Base-by-base conservation (phyloP, 2,888 invertebrate species). In the Drosophila meridiana region DNA sequence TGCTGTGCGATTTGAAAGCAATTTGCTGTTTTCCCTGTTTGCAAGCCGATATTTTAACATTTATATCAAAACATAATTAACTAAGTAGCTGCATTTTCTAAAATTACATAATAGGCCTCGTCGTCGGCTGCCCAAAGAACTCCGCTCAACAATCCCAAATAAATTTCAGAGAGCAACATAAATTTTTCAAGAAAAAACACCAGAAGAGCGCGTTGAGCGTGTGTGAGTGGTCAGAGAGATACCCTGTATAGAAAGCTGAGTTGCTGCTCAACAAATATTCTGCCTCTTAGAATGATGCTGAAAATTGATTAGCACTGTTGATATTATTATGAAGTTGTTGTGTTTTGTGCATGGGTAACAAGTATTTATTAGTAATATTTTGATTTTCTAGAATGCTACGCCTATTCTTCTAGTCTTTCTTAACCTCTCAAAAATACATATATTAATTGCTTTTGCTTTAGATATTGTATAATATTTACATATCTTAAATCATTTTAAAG, bases 11-110 rank as follows among this genome's bases (percentile, higher is more conserved):
- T 69, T 83, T 80, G 76, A 84, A 88, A 83, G 87, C 81, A 81
- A 88, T 88, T 86, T 86, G 86, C 86, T 73, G 80, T 85, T 69
- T 82, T 73, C 60, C 56, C 56, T 42, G 56, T 26, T 59, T 75
- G 53, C 47, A n/a, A 42, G 34, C 50, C 5, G 43, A 43, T 32
- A 32, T 57, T 42, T 57, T 20, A 5, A 47, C 60, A 65, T 36
- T 53, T 36, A 47, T 58, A 66, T 50, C 57, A 53, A 34, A 47
- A 40, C 28, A 63, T 69, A 75, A 79, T 85, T 80, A 69, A 65
- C 53, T 47, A 43, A 63, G 30, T 66, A 65, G 82, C 67, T 69
- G 63, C 64, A 50, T 70, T 63, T 68, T 48, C 32, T 0, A 59
- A 61, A 69, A 73, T 84, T 88, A 78, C 87, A 84, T 71, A 87